Base-by-base conservation (phyloP, 2,888 invertebrate genomes). In the Beris chalybata region DNA sequence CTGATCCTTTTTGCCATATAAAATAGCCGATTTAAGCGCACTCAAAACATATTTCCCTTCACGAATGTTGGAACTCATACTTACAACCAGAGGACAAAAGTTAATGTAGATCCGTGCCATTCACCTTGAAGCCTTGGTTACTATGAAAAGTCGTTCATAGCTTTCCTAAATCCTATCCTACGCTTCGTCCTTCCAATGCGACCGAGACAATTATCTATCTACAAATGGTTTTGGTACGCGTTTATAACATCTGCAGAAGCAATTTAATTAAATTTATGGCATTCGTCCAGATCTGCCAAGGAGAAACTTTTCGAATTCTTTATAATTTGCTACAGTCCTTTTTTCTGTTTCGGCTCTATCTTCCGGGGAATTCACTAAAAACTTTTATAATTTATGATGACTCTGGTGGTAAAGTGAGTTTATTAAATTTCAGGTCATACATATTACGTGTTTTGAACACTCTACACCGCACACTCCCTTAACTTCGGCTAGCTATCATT, bases 231-330 rank as follows among this genome's bases (percentile, higher is more conserved):
- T 43, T 44, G 38, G 38, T 38, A 38, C 38, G 38, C 22, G 29
- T 58, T 66, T 54, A 67, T 58, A 67, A 71, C 69, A 72, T 73
- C 72, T 73, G 73, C 73, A 73, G 73, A 71, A 72, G 73, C 73
- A 74, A 74, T 74, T 73, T 72, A 72, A 73, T 73, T 71, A 73
- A 73, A 73, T 73, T 73, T 73, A 73, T 73, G 69, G 71, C 70
- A 69, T 71, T 70, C 69, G 67, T 68, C 69, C 68, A 69, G 69
- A 45, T 52, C 22, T 45, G 55, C 38, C 31, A 12, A 55, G 13
- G 56, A 65, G 65, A 68, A 38, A 38, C 38, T 38, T 38, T 38
- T 38, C 38, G 56, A 53, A 58, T 64, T 65, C 50, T 48, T 59
- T 67, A n/a, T 52, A 66, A 67, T 69, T 69, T 63, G 68, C 70